Base-by-base conservation (phyloP, 2,113 vertebrate species). In the Limanda limanda region DNA sequence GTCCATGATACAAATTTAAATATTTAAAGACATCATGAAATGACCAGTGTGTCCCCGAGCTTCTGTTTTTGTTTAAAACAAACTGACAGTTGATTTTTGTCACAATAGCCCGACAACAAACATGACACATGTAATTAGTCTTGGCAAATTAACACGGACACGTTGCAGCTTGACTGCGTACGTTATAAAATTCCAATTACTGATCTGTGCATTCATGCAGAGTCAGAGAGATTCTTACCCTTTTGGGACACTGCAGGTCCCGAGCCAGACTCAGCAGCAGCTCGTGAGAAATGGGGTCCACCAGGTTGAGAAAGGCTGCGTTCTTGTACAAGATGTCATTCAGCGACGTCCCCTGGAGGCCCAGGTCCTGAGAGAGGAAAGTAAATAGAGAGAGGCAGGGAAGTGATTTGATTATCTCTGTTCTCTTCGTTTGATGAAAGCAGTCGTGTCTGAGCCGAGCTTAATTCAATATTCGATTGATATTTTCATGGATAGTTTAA, bases 271-370 rank as follows among this genome's bases (percentile, higher is more conserved):
- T 95, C 88, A 96, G 93, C 64, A 97, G 93, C 69, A 97, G 91
- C 87, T 97, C 95, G 1, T 97, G 96, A 65, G 97, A 97, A 67
- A 97, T 97, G 48, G 97, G 97, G 78, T 97, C 97, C 90, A 97
- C 97, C 83, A 97, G 88, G 89, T 96, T 97, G 74, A 97, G 96
- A 78, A 97, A 96, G 72, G 96, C 93, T 0, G 94, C 92, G 0
- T 97, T 97, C 92, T 96, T 96, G 75, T 97, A 97, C 86, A 98
- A 94, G 68, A 97, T 95, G 79, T 97, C 95, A 11, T 94, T 96
- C 71, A 97, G 95, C 3, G 96, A 96, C 0, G 95, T 95, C 68
- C 95, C 95, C 91, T 97, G 95, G 37, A 96, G 91, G 47, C 96
- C 97, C 79, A 98, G 82, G 72, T 97, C 96, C 96, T 97, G 76